Evolutionary conservation across 2,888 invertebrate species (phyloP).

Genomic region (Meta bourneti): DNA sequence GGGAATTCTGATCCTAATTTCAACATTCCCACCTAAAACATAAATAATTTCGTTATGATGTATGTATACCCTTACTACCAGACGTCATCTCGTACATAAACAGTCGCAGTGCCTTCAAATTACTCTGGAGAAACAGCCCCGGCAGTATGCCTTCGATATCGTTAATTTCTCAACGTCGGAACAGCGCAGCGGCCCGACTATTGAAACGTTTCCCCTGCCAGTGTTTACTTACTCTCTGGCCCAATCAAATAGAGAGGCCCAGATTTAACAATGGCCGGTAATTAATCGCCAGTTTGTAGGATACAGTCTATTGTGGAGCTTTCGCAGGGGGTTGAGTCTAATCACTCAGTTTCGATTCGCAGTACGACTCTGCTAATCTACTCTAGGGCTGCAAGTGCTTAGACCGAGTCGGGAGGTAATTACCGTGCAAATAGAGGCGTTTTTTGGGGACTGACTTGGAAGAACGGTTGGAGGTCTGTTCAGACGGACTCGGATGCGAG

Average conservation of each 20-base stretch:
- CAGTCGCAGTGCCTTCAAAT: not conserved
- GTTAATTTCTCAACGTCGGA: slow-evolving; percentile 49
- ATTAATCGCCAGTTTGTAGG: slow-evolving; percentile 63
- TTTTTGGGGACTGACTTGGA: not conserved
- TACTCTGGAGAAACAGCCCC: not conserved
- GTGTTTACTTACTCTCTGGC: slow-evolving; percentile 10
- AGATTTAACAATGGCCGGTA: slow-evolving; percentile 57
- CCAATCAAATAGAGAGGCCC: slow-evolving; percentile 45
- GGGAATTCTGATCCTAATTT: not conserved
- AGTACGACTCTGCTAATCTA: slow-evolving; percentile 20
- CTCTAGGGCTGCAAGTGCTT: slow-evolving; percentile 5
- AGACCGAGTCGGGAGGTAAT: not conserved
- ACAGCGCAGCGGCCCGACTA: slow-evolving; percentile 11
- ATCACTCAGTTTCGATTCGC: slow-evolving; percentile 31
- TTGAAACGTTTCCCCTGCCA: slow-evolving; percentile 33
- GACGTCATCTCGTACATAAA: not conserved
- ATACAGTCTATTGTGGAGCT: slow-evolving; percentile 39
- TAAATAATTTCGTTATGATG: not conserved
- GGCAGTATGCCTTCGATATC: not conserved
- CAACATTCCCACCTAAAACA: not conserved
- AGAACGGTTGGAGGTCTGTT: not conserved
- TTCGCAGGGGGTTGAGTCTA: slow-evolving; percentile 15
- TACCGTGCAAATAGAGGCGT: not conserved
- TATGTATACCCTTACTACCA: not conserved
- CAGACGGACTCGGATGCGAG: not conserved